Base-by-base conservation (phyloP, 64 coral and sea anemone genomes). In the Stichodactyla helianthus region DNA sequence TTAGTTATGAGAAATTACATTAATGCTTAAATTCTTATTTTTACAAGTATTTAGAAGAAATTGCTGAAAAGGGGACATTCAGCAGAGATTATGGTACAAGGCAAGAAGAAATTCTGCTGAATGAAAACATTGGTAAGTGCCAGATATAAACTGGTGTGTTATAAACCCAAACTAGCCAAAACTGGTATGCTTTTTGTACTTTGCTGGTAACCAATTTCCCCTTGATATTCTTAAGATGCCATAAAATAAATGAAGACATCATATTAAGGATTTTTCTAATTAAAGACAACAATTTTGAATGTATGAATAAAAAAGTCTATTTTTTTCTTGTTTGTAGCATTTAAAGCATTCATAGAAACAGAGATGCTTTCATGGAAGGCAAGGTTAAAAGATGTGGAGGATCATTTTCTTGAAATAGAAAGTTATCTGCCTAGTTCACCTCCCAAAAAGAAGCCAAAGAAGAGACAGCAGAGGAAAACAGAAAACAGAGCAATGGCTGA, bases 1-100 rank as follows among this genome's bases (percentile, higher is more conserved):
- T 6, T 63, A 19, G 1, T 20, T 63, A 63, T 63, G 10, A 63
- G 60, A 63, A 63, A 17, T 6, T 61, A 61, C 14, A 16, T 63
- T 63, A 63, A 63, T 63, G 1, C 16, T 63, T 63, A 7, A 7
- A 59, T 12, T 10, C 56, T 12, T 59, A 12, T 12, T 1, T 59
- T 20, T 65, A 65, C 62, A 2, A 79, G 76, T 79, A 79, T 50
- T 79, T 79, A 50, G 10, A 79, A 79, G 76, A 31, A 31, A 79
- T 79, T 79, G 10, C 50, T 50, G 62, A 65, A 65, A 65, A 65
- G 18, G 62, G 62, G 13, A n/a, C 18, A 65, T 65, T 65, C 13
- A 18, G 2, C 0, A 65, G 62, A 65, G 62, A 65, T 2, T 65
- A 65, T 17, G 62, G 62, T 65, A 65, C 62, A 20, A 65, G 62